Conservation (phyloP, 2,888 invertebrate species). For the Stegophylla sp. region DNA sequence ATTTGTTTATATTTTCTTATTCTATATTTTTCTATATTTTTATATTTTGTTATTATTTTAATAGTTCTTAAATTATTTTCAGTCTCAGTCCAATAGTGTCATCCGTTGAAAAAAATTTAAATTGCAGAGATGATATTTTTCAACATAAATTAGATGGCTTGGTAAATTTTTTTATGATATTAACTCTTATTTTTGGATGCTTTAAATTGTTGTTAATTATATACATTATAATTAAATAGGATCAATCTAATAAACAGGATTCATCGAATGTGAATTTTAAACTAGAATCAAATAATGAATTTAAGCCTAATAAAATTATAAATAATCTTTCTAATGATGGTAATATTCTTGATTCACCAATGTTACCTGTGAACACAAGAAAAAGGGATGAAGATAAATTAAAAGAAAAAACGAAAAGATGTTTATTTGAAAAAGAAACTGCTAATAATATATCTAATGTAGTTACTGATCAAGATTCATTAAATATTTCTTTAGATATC, state of each 20-base stretch:
- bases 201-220: background rate
- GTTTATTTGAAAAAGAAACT: constrained; percentile 50
- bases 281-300: background rate
- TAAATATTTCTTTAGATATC: constrained; percentile 53
- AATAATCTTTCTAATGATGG: background rate
- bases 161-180: constrained; percentile 18
- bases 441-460: constrained; percentile 10
- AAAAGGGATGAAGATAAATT: background rate
- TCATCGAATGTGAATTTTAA: constrained; percentile 1
- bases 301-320: background rate
- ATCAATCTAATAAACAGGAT: background rate
- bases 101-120: constrained; percentile 13
- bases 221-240: constrained; percentile 17
- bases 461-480: constrained; percentile 51
- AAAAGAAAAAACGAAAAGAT: constrained; percentile 44
- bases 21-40: background rate
- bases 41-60: background rate
- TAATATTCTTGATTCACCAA: background rate
- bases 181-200: background rate
- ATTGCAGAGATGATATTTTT: constrained; percentile 8
- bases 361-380: background rate
- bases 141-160: constrained; percentile 19
- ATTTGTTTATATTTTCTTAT: background rate
- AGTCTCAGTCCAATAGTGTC: constrained; percentile 49
- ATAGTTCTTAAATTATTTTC: constrained; percentile 10